phyloP scores from a whole-genome alignment of 2,888 invertebrate species.

The Margaritifera margaritifera region DNA sequence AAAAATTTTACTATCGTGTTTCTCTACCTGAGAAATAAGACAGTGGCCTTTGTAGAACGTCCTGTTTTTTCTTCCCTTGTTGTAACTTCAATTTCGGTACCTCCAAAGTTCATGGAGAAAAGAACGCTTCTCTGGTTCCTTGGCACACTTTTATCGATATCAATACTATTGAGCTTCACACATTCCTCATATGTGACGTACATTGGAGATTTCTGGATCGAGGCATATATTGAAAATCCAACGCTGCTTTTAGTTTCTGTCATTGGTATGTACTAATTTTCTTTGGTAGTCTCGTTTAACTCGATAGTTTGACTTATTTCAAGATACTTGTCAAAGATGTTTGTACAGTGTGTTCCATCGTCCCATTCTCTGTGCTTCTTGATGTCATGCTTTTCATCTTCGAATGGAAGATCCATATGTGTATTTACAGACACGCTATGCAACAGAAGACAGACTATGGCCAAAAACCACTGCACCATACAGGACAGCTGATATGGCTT shows the following conservation, averaged over 20 bases:
- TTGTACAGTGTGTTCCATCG: not conserved
- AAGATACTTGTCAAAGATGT: slow-evolving; percentile 6
- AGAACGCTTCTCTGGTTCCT: no score
- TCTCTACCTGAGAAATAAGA: no score
- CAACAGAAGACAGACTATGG: slow-evolving; percentile 14
- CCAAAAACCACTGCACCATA: slow-evolving; percentile 29
- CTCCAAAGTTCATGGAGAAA: no score
- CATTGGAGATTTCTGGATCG: not conserved
- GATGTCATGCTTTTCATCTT: slow-evolving; percentile 6
- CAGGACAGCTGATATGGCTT: slow-evolving; percentile 21
- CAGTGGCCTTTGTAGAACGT: no score
- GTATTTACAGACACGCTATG: slow-evolving; percentile 14
- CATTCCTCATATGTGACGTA: slow-evolving; percentile 9
- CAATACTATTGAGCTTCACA: not conserved
- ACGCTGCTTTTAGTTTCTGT: slow-evolving; percentile 3
- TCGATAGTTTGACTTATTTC: not conserved
- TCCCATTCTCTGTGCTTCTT: not conserved
- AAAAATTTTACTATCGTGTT: no score
- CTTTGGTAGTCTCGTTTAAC: slow-evolving; percentile 1
- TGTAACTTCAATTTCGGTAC: no score
- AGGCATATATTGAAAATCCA: not conserved
- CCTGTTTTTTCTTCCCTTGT: no score
- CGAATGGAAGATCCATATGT: slow-evolving; percentile 20
- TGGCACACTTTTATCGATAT: no score
- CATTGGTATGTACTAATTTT: not conserved